A percentile compares a stretch with the other conserved stretches of the same genome.
phyloP scores from a whole-genome alignment of 2,888 invertebrate species.

The Sarcophaga variegata region DNA sequence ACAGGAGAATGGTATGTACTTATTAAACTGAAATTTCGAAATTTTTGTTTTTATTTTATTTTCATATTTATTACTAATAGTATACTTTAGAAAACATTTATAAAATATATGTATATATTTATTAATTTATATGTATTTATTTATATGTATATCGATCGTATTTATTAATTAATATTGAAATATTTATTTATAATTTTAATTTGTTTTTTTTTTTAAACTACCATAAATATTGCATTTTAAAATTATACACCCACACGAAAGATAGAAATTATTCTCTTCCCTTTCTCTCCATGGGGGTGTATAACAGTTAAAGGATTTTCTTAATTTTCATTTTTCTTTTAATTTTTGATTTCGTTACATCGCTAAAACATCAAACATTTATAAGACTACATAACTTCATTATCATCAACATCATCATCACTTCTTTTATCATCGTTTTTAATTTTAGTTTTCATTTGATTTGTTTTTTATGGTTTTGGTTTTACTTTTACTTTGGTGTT shows the following conservation, averaged over 20 bases:
- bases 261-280: neutral
- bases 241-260: neutral
- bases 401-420: no score
- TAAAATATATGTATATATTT: constrained; percentile 52
- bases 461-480: neutral
- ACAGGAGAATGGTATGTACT: no score
- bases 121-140: neutral
- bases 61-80: constrained; percentile 7
- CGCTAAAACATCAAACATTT: constrained; percentile 67
- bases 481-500: constrained; percentile 50
- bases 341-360: constrained; percentile 24
- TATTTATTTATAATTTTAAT: constrained; percentile 32
- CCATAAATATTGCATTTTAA: constrained; percentile 63
- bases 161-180: constrained; percentile 19
- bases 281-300: neutral
- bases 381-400: constrained; percentile 37
- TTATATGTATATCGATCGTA: neutral
- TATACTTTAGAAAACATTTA: constrained; percentile 56
- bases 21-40: neutral
- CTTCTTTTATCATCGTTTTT: neutral
- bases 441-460: neutral
- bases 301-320: constrained; percentile 9
- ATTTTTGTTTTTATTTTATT: neutral
- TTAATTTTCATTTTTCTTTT: neutral
- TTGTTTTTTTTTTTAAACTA: constrained; percentile 33